phyloP scores from a whole-genome alignment of 1,140 invertebrate species.

The Brachionus manjavacas region DNA sequence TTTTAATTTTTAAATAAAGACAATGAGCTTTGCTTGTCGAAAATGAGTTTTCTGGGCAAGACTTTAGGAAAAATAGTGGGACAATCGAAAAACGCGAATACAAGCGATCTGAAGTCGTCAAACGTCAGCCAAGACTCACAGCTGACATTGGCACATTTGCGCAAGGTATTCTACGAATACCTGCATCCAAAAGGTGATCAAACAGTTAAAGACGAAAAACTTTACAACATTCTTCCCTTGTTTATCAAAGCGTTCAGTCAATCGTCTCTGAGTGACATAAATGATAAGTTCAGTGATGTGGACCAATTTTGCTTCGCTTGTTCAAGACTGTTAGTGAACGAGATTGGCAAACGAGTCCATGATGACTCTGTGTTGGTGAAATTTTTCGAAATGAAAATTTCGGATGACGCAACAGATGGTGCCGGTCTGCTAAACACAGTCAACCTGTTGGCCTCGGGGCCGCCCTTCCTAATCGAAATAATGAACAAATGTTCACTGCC shows the following conservation, averaged over 20 bases:
- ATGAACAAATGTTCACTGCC: conserved; percentile 92
- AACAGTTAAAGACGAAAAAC: conserved; percentile 78
- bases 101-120: not conserved
- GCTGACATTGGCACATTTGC: conserved; percentile 85
- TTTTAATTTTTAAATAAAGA: not conserved
- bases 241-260: conserved; percentile 95
- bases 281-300: conserved; percentile 88
- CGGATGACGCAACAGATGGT: conserved; percentile 21
- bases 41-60: conserved; percentile 32
- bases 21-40: not conserved
- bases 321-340: not conserved
- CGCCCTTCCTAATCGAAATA: conserved; percentile 59
- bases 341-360: conserved; percentile 33
- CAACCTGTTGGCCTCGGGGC: conserved; percentile 35
- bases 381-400: conserved; percentile 31
- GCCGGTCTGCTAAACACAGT: not conserved
- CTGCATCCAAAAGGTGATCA: conserved; percentile 70
- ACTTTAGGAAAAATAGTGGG: conserved; percentile 28
- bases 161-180: conserved; percentile 90
- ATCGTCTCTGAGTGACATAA: conserved; percentile 82
- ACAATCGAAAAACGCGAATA: not conserved
- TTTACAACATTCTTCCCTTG: conserved; percentile 94
- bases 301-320: conserved; percentile 69
- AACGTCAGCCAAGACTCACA: conserved; percentile 5
- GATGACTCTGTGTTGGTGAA: conserved; percentile 27